Evolutionary conservation across 2,113 vertebrate genomes (phyloP), one percentile per base, ranked within the genome.

Genomic region (Apteryx owenii): DNA sequence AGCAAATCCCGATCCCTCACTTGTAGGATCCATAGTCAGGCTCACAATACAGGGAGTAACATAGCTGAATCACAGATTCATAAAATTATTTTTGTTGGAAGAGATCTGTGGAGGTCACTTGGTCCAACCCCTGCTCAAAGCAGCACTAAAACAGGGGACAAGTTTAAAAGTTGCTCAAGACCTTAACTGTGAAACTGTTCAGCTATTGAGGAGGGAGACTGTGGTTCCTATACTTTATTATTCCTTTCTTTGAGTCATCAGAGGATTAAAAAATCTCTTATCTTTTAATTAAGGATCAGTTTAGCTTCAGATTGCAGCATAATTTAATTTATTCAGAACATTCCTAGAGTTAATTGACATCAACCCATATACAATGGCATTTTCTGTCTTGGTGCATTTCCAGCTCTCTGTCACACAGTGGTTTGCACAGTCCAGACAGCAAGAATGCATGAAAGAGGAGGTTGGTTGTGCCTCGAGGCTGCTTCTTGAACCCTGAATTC

Each of bases 241-340:
- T 46, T 61, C 25, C 53, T 89, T 44, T 69, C 19, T 91, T 88
- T 64, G 88, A 97, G 75, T 68, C 60, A 68, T 64, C 72, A 64
- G 85, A 88, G 89, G 79, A 90, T 94, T 88, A 56, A 87, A 81
- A 90, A 81, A 78, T 4, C 70, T 29, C 83, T 95, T 95, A 94
- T 95, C 97, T 97, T 97, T 96, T 91, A 97, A 97, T 96, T 96
- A 97, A 90, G 76, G 81, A 90, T 78, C 79, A 81, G 93, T 93
- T 96, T 89, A 19, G 10, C 90, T 92, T 92, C 81, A 89, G 38
- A 95, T 73, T 91, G 64, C 72, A 78, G 85, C n/a, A 13, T 91
- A 91, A 93, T 96, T 95, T 96, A 91, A 97, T 95, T 93, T 95
- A 96, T 95, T 95, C 94, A 91, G 71, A 80, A 19, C 0, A 0